Evolutionary conservation across 2,888 invertebrate genomes (phyloP), one percentile per base, ranked within the genome.

Genomic region (Callyntrura sp.): DNA sequence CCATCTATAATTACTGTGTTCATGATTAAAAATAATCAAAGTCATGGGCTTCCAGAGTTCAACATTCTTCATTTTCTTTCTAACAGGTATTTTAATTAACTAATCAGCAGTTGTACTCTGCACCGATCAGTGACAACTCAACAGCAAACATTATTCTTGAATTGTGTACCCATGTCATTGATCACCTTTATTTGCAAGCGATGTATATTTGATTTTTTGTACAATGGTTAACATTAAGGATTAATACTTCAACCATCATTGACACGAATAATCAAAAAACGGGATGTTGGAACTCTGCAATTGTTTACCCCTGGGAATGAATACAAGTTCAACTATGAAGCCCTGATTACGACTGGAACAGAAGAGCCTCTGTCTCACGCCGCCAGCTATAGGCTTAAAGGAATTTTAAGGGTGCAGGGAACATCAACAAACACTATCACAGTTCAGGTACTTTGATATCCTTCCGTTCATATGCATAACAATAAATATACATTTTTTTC

Each of bases 291-390:
- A 0, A 73, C 28, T 25, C 11, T 14, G 3, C 79, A 83, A 14
- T 62, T 93, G 5, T 93, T 93, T 78, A 43, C 62, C 0, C 28
- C 84, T 2, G 93, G 93, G 51, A 88, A 91, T 43, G 93, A 93
- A 79, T 93, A 93, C 88, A 82, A 57, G 11, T 93, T 92, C 79
- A 86, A 91, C 20, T 93, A 92, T 78, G 92, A 92, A 43, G 90
- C 91, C 12, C 70, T 93, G 45, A 91, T 93, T 17, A 93, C 92
- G 5, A 91, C 93, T 28, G 93, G 93, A 9, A 90, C 91, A 9
- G 92, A 93, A 86, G 90, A 91, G 35, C 93, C 93, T 6, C 23
- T 70, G 0, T 90, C 92, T 0, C 90, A 90, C 73, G 92, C 93
- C 5, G 83, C 93, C 0, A 92, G 92, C n/a, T 93, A 93, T 81